Percentiles rank a stretch among this genome's conserved stretches.
These are phyloP conservation scores for Nyctereutes procyonoides DNA, from an alignment of 2,113 vertebrate genomes.

Conservation along the genomic window DNA sequence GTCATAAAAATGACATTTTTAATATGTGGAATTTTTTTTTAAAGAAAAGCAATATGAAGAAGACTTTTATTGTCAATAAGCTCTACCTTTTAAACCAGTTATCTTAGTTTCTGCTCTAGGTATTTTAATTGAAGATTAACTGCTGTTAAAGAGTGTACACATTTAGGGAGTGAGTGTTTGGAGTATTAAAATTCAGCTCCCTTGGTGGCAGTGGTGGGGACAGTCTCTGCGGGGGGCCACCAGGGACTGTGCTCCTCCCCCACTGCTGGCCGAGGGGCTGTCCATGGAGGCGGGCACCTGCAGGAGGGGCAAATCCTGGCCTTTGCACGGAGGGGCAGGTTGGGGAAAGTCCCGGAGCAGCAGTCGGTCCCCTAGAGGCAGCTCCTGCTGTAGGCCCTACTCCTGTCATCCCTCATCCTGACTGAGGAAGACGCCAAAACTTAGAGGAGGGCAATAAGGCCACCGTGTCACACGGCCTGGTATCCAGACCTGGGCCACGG, in stretches of 20 bases:
- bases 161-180: constrained; percentile 82
- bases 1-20: constrained; percentile 90
- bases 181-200: constrained; percentile 81
- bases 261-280: rapidly evolving
- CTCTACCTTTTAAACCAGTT: constrained; percentile 88
- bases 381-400: background rate
- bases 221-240: background rate
- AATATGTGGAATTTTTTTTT: constrained; percentile 86
- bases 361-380: background rate
- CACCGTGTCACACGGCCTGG: background rate
- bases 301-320: background rate
- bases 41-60: constrained; percentile 85
- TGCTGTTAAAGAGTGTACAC: constrained; percentile 88
- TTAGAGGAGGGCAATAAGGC: background rate
- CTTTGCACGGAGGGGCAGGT: background rate
- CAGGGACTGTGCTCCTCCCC: background rate
- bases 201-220: constrained; percentile 76
- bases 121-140: constrained; percentile 92
- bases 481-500: background rate
- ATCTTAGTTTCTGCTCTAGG: constrained; percentile 89
- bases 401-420: background rate
- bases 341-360: rapidly evolving
- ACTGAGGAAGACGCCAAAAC: background rate
- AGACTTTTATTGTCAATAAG: constrained; percentile 88
- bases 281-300: background rate